Percentiles rank a stretch among this genome's conserved stretches.
Conservation (phyloP, 2,888 invertebrate species). For the Temnothorax rugatulus region DNA sequence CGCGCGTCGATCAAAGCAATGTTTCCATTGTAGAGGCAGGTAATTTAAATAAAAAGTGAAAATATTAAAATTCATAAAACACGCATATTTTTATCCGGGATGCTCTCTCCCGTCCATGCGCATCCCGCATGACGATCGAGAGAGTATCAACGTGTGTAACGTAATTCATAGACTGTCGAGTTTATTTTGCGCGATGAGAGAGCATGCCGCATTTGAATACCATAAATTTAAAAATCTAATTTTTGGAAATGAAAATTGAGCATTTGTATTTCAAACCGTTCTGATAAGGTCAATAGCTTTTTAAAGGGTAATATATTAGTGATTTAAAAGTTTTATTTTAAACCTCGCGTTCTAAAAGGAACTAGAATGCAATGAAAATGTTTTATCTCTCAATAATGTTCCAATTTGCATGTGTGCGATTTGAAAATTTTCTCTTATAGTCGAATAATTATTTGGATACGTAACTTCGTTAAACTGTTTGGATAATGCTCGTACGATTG, state of each 20-base stretch:
- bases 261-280: background rate
- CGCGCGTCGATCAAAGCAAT: slow-evolving; percentile 46
- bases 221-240: slow-evolving; percentile 11
- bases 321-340: background rate
- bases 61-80: slow-evolving; percentile 45
- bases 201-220: background rate
- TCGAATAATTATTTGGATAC: background rate
- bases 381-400: background rate
- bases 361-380: background rate
- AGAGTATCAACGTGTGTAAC: slow-evolving; percentile 1
- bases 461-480: slow-evolving; percentile 21
- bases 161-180: slow-evolving; percentile 23
- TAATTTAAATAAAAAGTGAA: slow-evolving; percentile 51
- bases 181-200: slow-evolving; percentile 10
- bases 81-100: slow-evolving; percentile 26
- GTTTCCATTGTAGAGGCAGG: slow-evolving; percentile 36
- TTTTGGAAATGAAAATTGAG: background rate
- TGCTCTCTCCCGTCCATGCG: background rate
- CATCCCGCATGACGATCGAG: background rate
- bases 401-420: background rate
- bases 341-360: background rate
- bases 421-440: background rate
- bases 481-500: slow-evolving; percentile 2
- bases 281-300: background rate
- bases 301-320: background rate